Base-by-base conservation (phyloP, 2,888 invertebrate species). In the Cyclophora punctaria region DNA sequence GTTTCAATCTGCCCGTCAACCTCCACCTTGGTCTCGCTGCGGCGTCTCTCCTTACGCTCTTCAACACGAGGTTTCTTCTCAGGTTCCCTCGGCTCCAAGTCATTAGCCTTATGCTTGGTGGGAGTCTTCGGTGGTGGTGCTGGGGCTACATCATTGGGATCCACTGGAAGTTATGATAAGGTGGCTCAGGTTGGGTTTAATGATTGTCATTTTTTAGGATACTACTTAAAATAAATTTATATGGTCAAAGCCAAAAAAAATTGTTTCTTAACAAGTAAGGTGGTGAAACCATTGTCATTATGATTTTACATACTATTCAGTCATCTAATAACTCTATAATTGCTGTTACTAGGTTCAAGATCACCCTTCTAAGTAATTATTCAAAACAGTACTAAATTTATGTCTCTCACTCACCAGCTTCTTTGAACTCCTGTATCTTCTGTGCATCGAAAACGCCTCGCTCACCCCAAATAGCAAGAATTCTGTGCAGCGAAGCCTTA, bases 401-500 rank as follows among this genome's bases (percentile, higher is more conserved):
- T 20, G 20, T 20, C 20, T 20, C 44, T 44, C 42, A 42, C 80
- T 66, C 59, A 89, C 89, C 80, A 60, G 92, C 91, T 51, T 90
- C 89, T 75, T 94, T 94, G 75, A 94, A 96, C 51, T 96, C 95
- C 49, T 92, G 91, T 60, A 98, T 95, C 66, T 93, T 92, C 56
- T 93, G 90, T 48, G 93, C 89, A 68, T 95, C 95, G 73, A 96
- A 98, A 3, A 98, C 96, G 33, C 93, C 95, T 69, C 98, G 90
- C 66, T 98, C 97, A 62, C 94, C 93, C 98, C 98, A 98, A 63
- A 98, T 97, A 57, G 91, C 91, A 7, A 98, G 83, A 59, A 98
- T 92, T 70, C 98, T 91, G 50, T 93, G 92, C 46, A 98, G 85
- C 47, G 95, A 94, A 49, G 91, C 91, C 64, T 94, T 93, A 2